Base-by-base conservation (phyloP, 2,113 vertebrate species). In the Cinclus mexicanus region DNA sequence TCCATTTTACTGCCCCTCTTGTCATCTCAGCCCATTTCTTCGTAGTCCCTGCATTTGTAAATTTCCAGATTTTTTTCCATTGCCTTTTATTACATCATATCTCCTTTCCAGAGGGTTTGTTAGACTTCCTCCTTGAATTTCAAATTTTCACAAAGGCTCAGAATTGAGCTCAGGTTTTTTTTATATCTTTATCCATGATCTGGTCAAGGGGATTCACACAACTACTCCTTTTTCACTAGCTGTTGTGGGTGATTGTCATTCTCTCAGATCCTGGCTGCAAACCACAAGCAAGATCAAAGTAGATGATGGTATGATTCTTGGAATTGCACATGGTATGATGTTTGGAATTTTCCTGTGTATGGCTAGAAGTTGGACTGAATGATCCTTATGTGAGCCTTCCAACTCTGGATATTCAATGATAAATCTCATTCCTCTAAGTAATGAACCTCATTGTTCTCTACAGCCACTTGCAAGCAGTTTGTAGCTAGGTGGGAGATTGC, bases 191-290 rank as follows among this genome's bases (percentile, higher is more conserved):
- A 41, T 21, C 1, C 3, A 47, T n/a, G 29, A 35, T 21, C 20
- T 47, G 29, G 17, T 35, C 0, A 0, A 35, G 9, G 65, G 7
- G 11, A 70, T 55, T 2, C 3, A 41, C 6, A 24, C 5, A 24
- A 7, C 4, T 47, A 3, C 8, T 49, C 28, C 19, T 64, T 39
- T 28, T 41, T 33, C 50, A 47, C 29, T 16, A 16, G 5, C 1
- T 41, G 12, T n/a, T 47, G 12, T 41, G 42, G 24, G 10, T 41
- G 12, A 41, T 12, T 41, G 20, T 24, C 42, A n/a, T 41, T 39
- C 24, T 65, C 8, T 49, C 8, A 4, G 12, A 35, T 41, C 15
- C 12, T 29, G 24, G 15, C 42, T 65, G 35, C 12, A 75, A 57
- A 35, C 10, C 35, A 35, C 35, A 49, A 35, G 20, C 10, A 24